Conservation (phyloP, 2,888 invertebrate genomes). For the Coenonympha arcania region DNA sequence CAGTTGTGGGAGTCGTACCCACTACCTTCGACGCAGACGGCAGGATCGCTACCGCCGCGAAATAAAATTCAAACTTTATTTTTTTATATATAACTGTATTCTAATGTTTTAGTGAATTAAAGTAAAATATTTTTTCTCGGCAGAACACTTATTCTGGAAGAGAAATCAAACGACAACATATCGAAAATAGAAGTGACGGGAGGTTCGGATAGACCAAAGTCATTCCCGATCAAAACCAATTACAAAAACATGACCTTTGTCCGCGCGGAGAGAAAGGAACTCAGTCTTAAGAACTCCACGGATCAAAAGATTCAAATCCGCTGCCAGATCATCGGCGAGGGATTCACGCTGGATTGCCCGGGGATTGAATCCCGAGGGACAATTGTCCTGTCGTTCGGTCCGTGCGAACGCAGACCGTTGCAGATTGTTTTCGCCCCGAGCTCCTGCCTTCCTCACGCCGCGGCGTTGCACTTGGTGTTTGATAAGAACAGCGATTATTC, state of each 20-base stretch:
- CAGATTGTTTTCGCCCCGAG: slow-evolving; percentile 51
- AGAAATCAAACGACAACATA: slow-evolving; percentile 40
- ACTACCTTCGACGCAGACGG: too few relatives aligned
- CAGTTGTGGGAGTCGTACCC: too few relatives aligned
- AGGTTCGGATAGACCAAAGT: slow-evolving; percentile 44
- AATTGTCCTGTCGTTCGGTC: slow-evolving; percentile 48
- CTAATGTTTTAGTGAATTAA: too few relatives aligned
- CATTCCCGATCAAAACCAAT: slow-evolving; percentile 60
- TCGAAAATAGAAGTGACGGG: slow-evolving; percentile 45
- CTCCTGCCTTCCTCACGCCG: slow-evolving; percentile 41
- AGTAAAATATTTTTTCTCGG: slow-evolving; percentile 20
- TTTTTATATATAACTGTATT: too few relatives aligned
- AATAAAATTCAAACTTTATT: too few relatives aligned
- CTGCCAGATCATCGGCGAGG: slow-evolving; percentile 58
- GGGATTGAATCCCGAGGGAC: slow-evolving; percentile 48
- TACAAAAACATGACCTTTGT: slow-evolving; percentile 54
- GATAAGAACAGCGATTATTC: slow-evolving; percentile 54
- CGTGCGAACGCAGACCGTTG: slow-evolving; percentile 50
- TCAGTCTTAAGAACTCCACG: slow-evolving; percentile 54
- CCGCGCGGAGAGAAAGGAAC: slow-evolving; percentile 51
- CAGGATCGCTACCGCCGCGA: too few relatives aligned
- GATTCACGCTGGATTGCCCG: slow-evolving; percentile 54
- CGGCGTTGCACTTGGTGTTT: slow-evolving; percentile 46
- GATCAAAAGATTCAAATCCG: slow-evolving; percentile 53
- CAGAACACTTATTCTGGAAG: slow-evolving; percentile 57